Percentiles rank a stretch among this genome's conserved stretches.
Conservation (phyloP, 2,888 invertebrate species). For the Pseudanteris insignis region DNA sequence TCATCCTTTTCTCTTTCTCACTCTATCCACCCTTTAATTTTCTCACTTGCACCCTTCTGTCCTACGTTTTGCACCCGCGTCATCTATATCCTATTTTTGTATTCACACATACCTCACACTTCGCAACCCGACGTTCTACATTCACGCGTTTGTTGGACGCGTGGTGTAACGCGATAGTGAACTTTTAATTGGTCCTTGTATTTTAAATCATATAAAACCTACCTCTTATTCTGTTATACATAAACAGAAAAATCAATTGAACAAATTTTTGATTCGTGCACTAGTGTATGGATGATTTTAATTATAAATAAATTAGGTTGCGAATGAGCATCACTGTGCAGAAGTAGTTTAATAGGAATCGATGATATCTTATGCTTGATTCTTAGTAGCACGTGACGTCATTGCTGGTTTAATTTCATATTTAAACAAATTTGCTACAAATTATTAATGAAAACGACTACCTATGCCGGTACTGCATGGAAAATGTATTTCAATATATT, state of each 20-base stretch:
- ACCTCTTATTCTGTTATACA: no score
- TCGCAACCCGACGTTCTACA: neutral
- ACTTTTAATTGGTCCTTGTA: no score
- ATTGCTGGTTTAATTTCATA: slow-evolving; percentile 17
- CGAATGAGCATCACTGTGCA: neutral
- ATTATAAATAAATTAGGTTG: slow-evolving; percentile 7
- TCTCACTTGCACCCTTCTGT: slow-evolving; percentile 19
- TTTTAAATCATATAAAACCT: no score
- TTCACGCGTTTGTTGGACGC: slow-evolving; percentile 7
- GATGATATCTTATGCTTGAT: slow-evolving; percentile 9
- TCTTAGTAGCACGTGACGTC: slow-evolving; percentile 9
- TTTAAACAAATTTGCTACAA: no score
- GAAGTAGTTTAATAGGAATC: slow-evolving; percentile 7
- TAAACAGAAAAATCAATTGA: no score
- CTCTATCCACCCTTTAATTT: slow-evolving; percentile 37
- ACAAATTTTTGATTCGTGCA: no score
- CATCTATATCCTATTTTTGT: slow-evolving; percentile 11
- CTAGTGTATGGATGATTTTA: no score
- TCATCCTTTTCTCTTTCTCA: slow-evolving; percentile 44
- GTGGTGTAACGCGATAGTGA: no score
- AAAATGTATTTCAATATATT: no score
- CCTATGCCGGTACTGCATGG: no score
- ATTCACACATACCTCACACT: slow-evolving; percentile 5
- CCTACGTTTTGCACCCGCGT: slow-evolving; percentile 6
- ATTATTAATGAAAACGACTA: no score